Evolutionary conservation across 2,113 vertebrate genomes (phyloP).

Genomic region (Miniopterus natalensis): DNA sequence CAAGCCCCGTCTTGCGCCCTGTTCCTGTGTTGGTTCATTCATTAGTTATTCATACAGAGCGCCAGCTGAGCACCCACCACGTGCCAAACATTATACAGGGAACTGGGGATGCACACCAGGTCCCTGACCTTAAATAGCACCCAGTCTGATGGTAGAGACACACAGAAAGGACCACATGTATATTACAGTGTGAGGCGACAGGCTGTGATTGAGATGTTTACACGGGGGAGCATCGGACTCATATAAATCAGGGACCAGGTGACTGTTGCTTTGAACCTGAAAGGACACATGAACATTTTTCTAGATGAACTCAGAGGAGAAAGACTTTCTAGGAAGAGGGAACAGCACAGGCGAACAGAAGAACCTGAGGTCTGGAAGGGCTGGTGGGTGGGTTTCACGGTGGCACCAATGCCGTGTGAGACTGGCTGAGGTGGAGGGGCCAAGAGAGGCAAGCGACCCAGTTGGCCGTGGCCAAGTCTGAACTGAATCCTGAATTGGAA

Average conservation of each 20-base stretch:
- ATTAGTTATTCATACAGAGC: accelerated
- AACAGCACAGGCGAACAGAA: accelerated
- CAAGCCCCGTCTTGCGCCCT: accelerated
- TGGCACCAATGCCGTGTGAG: accelerated
- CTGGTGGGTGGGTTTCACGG: background rate
- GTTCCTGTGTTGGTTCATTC: accelerated
- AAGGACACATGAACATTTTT: background rate
- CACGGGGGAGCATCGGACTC: background rate
- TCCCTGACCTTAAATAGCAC: background rate
- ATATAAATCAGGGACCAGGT: background rate
- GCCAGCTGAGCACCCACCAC: accelerated
- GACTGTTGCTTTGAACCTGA: background rate
- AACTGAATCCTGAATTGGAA: constrained; percentile 72
- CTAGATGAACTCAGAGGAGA: background rate
- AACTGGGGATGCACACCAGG: background rate
- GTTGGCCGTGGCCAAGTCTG: constrained; percentile 60
- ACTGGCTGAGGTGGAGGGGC: constrained; percentile 26
- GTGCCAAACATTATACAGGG: background rate
- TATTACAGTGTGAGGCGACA: accelerated
- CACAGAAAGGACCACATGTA: background rate
- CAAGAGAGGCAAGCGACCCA: constrained; percentile 33
- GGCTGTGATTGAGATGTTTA: background rate
- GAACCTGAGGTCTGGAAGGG: background rate
- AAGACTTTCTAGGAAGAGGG: background rate
- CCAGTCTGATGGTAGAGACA: background rate